Percentiles rank a stretch among this genome's conserved stretches.
Conservation (phyloP, 2,888 invertebrate species). For the Seira musarum region DNA sequence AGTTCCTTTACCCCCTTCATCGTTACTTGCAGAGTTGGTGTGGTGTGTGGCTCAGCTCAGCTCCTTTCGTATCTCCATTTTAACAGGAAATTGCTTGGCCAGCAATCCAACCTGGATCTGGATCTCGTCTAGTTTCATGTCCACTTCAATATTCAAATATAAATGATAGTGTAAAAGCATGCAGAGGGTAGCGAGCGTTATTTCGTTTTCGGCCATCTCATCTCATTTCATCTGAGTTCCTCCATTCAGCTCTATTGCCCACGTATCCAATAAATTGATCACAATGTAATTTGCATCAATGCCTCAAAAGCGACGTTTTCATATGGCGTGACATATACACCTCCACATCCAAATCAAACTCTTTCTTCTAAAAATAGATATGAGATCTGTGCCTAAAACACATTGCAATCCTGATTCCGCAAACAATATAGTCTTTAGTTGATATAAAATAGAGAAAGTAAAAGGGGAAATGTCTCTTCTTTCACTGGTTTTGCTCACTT, state of each 20-base stretch:
- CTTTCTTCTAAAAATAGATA: background rate
- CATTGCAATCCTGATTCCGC: too few relatives aligned
- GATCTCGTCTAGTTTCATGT: background rate
- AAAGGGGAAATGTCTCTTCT: too few relatives aligned
- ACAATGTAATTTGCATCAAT: constrained; percentile 10
- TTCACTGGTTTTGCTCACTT: too few relatives aligned
- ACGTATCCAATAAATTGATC: constrained; percentile 4
- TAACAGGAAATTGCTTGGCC: background rate
- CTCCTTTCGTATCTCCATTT: background rate
- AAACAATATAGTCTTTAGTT: too few relatives aligned
- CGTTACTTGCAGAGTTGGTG: background rate
- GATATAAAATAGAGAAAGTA: too few relatives aligned
- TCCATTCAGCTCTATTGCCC: background rate
- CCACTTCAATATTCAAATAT: background rate
- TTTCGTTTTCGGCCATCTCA: background rate
- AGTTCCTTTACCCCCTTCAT: background rate
- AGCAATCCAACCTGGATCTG: background rate
- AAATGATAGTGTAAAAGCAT: background rate
- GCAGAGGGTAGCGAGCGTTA: background rate
- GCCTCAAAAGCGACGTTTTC: background rate
- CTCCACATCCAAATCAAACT: background rate
- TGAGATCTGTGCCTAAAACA: too few relatives aligned
- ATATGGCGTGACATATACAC: background rate
- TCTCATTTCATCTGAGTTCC: background rate
- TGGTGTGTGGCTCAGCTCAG: background rate